Evolutionary conservation across 2,113 vertebrate genomes (phyloP), one percentile per base, ranked within the genome.

Genomic region (Opisthocomus hoazin): DNA sequence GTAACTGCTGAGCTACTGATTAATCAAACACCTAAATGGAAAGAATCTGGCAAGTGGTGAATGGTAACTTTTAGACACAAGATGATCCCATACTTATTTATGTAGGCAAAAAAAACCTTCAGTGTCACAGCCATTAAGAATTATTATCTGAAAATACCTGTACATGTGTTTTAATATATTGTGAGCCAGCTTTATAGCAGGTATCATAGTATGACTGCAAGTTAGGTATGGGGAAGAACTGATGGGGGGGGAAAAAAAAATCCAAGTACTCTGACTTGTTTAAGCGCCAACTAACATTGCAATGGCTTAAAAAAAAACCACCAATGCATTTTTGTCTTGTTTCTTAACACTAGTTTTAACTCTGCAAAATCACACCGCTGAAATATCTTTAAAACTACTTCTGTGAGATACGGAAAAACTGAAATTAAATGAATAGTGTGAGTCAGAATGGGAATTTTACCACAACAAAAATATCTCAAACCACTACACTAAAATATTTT

Each of bases 1-100:
- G 51, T 39, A 88, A 91, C 54, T 79, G 75, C 46, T 85, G 78
- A 84, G 61, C 64, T 93, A 95, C 68, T 71, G 73, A 95, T 85
- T 92, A 84, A 80, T 73, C 46, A 94, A 85, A 88, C 78, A 92
- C 17, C 68, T 91, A 87, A n/a, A 89, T 61, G 41, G 84, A 92
- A 92, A 93, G 53, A 89, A 92, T 84, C 48, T 69, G 69, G 39
- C 39, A 53, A 88, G 48, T 68, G 53, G 78, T n/a, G 37, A 34
- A 75, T 48, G 54, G 61, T 53, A 96, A 65, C 77, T 91, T 91
- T 81, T 57, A 91, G 82, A 73, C 70, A 91, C 32, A 84, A 87
- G 87, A 90, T 37, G 58, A 71, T 87, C 37, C 58, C 30, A 6
- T 61, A 84, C 56, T 93, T 96, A 83, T 78, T 81, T 76, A 53